Evolutionary conservation across 2,888 invertebrate species (phyloP).

Genomic region (Shargacucullia verbasci): DNA sequence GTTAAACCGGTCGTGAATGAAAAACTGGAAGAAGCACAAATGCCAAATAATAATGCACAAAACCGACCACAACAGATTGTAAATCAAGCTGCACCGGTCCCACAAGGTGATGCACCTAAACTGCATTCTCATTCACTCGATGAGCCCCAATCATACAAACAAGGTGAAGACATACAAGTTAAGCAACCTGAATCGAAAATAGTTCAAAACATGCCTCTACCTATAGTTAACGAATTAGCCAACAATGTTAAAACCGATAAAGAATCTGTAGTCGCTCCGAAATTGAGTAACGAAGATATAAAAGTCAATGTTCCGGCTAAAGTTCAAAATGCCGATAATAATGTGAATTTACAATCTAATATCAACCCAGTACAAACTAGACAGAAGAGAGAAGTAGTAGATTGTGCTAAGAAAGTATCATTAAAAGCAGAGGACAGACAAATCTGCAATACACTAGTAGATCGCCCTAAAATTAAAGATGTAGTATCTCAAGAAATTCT

Average conservation of each 20-base stretch:
- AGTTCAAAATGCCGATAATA: conserved; percentile 32
- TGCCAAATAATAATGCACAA: conserved; percentile 21
- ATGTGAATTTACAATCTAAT: conserved; percentile 32
- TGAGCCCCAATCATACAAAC: conserved; percentile 80
- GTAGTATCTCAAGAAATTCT: conserved; percentile 41
- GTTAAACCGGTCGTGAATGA: conserved; percentile 18
- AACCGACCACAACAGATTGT: conserved; percentile 8
- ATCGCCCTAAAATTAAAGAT: conserved; percentile 31
- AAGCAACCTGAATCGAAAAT: conserved; percentile 42
- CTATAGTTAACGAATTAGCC: conserved; percentile 65
- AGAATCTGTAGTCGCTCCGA: conserved; percentile 16
- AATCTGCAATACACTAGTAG: conserved; percentile 70
- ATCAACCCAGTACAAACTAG: conserved; percentile 50
- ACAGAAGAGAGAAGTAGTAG: conserved; percentile 77
- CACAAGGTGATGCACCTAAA: conserved; percentile 27
- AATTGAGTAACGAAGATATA: conserved; percentile 37
- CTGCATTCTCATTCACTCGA: conserved; percentile 75
- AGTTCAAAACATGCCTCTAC: conserved; percentile 68
- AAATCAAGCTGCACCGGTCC: conserved; percentile 5
- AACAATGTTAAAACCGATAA: conserved; percentile 40
- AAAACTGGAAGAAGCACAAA: conserved; percentile 22
- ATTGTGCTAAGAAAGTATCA: conserved; percentile 70
- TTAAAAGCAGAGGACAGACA: conserved; percentile 71
- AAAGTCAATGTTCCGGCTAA: conserved; percentile 41
- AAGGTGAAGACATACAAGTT: conserved; percentile 73